Conservation (phyloP, 2,113 vertebrate species). For the Myrmecophaga tridactyla region DNA sequence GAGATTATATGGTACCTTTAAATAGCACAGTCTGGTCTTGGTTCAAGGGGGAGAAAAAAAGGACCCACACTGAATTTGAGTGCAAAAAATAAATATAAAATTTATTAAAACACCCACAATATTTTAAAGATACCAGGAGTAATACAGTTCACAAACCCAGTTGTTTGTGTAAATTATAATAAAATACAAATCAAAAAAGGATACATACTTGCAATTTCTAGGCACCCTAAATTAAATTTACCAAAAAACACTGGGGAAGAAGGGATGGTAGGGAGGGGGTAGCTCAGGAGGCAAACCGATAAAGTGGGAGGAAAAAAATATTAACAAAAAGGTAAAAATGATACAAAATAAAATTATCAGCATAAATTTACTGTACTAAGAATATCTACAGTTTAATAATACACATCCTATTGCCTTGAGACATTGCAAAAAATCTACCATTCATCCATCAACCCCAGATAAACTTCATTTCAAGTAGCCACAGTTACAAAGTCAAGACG, state of each 20-base stretch:
- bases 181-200: conserved; percentile 86
- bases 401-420: conserved; percentile 91
- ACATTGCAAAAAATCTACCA: conserved; percentile 87
- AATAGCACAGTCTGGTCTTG: neutral
- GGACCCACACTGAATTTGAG: conserved; percentile 83
- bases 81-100: conserved; percentile 95
- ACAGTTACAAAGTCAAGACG: conserved; percentile 86
- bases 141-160: conserved; percentile 86
- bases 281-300: conserved; percentile 77
- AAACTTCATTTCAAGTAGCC: conserved; percentile 91
- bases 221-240: conserved; percentile 88
- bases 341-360: conserved; percentile 92
- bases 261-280: conserved; percentile 54
- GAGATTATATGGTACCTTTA: too few relatives aligned
- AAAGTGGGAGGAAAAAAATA: conserved; percentile 78
- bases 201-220: conserved; percentile 87
- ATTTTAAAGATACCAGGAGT: conserved; percentile 91
- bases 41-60: neutral
- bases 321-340: conserved; percentile 84
- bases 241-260: conserved; percentile 79
- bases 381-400: conserved; percentile 92
- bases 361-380: conserved; percentile 91
- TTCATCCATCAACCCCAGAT: conserved; percentile 86
- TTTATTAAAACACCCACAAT: conserved; percentile 94
- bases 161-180: conserved; percentile 87